Evolutionary conservation across 2,888 invertebrate species (phyloP).

Genomic region (Erebia ligea): DNA sequence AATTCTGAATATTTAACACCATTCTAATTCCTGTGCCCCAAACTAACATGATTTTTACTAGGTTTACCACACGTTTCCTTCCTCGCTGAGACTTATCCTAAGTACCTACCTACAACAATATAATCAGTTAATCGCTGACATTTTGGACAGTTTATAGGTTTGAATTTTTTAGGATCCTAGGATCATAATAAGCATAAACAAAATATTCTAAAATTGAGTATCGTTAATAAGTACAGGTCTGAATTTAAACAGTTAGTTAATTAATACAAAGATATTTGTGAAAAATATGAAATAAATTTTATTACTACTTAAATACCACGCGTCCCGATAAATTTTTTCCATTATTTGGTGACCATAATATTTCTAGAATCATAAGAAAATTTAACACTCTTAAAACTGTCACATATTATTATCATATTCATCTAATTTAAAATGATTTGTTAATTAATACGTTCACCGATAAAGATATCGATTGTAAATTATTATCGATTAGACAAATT

Average conservation of each 20-base stretch:
- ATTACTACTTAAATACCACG: too few relatives aligned
- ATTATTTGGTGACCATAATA: slow-evolving; percentile 5
- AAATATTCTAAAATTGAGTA: too few relatives aligned
- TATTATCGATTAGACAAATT: slow-evolving; percentile 34
- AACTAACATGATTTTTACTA: slow-evolving; percentile 9
- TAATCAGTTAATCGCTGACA: too few relatives aligned
- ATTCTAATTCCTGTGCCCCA: slow-evolving; percentile 28
- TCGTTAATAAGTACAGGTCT: too few relatives aligned
- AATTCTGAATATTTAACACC: slow-evolving; percentile 44
- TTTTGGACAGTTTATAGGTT: too few relatives aligned
- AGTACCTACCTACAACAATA: not conserved
- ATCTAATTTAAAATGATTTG: slow-evolving; percentile 29
- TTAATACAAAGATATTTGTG: too few relatives aligned
- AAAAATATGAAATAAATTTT: too few relatives aligned
- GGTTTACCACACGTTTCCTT: slow-evolving; percentile 5
- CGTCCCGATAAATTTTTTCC: not conserved
- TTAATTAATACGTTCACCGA: slow-evolving; percentile 32
- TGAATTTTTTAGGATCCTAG: too few relatives aligned
- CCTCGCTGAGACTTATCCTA: not conserved
- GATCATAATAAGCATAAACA: too few relatives aligned
- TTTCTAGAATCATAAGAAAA: not conserved
- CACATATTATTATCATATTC: slow-evolving; percentile 25
- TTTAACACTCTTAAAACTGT: slow-evolving; percentile 10
- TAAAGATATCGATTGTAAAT: slow-evolving; percentile 19
- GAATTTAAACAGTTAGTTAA: too few relatives aligned